Percentiles rank a stretch among this genome's conserved stretches.
phyloP scores from a whole-genome alignment of 2,113 vertebrate species.

The Podarcis raffonei region DNA sequence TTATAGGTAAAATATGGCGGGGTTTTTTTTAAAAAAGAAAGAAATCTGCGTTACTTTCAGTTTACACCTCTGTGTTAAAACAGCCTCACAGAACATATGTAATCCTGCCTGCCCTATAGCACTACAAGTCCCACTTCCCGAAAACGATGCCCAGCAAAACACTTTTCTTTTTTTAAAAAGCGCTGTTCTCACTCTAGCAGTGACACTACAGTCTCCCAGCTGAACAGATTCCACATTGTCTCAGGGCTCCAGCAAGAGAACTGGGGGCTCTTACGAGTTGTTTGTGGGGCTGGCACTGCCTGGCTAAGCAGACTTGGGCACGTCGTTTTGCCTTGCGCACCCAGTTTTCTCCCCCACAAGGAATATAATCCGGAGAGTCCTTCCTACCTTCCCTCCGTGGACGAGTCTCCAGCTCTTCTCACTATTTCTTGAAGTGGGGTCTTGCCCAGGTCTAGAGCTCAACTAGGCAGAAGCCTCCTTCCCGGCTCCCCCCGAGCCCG shows the following conservation, averaged over 20 bases:
- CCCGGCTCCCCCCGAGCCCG: neutral
- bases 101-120: neutral
- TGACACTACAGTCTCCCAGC: neutral
- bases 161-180: neutral
- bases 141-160: neutral
- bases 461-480: neutral
- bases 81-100: neutral
- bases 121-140: neutral
- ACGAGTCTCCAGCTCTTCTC: no score
- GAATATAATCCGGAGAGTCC: neutral
- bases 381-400: neutral
- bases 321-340: neutral
- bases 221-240: neutral
- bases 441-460: neutral
- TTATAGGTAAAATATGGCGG: neutral
- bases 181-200: neutral
- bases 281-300: neutral
- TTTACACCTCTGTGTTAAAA: neutral
- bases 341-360: neutral
- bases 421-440: no score
- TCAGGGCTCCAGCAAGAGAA: neutral
- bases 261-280: neutral
- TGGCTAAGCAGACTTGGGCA: neutral
- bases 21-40: neutral
- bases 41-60: neutral